Percentiles rank a stretch among this genome's conserved stretches.
Conservation (phyloP, 1,140 invertebrate species). For the Drosophila ambigua region DNA sequence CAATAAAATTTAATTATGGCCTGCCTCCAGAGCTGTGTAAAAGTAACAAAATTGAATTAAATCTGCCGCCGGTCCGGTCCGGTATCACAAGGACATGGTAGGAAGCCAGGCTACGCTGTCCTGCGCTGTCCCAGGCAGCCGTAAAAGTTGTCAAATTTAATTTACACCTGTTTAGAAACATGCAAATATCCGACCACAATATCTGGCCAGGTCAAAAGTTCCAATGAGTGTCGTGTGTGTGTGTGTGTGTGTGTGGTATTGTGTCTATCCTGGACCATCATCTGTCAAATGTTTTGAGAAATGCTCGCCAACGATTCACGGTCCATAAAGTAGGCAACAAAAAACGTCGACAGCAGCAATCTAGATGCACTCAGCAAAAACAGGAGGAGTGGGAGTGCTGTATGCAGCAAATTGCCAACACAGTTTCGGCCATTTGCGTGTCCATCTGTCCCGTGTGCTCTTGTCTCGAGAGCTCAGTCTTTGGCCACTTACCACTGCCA, state of each 20-base stretch:
- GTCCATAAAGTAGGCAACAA: conserved; percentile 21
- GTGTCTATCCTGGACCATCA: neutral
- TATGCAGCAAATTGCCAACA: conserved; percentile 64
- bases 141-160: conserved; percentile 58
- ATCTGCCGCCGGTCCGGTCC: conserved; percentile 4
- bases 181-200: conserved; percentile 38
- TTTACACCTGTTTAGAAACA: conserved; percentile 50
- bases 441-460: conserved; percentile 10
- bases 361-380: conserved; percentile 35
- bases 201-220: neutral
- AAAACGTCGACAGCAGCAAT: conserved; percentile 25
- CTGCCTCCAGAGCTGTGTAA: conserved; percentile 17
- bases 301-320: neutral
- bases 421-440: conserved; percentile 38
- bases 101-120: neutral
- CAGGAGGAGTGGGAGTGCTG: conserved; percentile 14
- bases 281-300: conserved; percentile 28
- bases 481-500: conserved; percentile 67
- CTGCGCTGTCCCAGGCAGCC: conserved; percentile 3
- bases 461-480: conserved; percentile 19
- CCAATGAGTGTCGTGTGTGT: neutral
- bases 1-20: conserved; percentile 55
- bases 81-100: neutral
- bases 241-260: neutral
- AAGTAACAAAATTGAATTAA: conserved; percentile 43